Evolutionary conservation across 1,140 invertebrate genomes (phyloP), one percentile per base, ranked within the genome.

Genomic region (Phthorimaea operculella): DNA sequence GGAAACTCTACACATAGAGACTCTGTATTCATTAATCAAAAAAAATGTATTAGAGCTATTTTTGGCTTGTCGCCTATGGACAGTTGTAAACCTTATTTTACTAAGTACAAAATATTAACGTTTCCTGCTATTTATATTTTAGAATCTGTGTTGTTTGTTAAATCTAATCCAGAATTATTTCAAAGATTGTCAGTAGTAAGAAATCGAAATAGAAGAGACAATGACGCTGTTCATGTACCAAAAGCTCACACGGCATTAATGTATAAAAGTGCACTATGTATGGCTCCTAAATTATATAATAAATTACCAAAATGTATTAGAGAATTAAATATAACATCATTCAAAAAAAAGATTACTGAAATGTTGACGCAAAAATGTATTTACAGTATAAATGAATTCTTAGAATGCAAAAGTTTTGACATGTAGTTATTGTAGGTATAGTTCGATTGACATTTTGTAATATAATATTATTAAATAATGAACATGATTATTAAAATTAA

Each of bases 21-120:
- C 7, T 6, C 5, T 28, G 11, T 50, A 14, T 50, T 50, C 11
- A 39, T 6, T 17, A 16, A 9, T 16, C 51, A 34, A 36, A 52
- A 52, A 39, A 15, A 39, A 15, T 52, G 51, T 16, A 50, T 50
- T 1, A 21, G 48, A 50, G 17, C 48, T 5, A 50, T 33, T 6
- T 50, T 11, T 50, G 21, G 21, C 11, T 12, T 50, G n/a, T 8
- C 10, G 11, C 5, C 4, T 12, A 28, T 12, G 10, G 48, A 50
- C 10, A 50, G 48, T 12, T 50, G 48, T 14, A 50, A 14, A 50
- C 48, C 48, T 28, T 28, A 50, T 11, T 50, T 50, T 14, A 50
- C 6, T 9, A 28, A 21, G 21, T n/a, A 28, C 11, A 21, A 15
- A 10, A 50, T 50, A 50, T 28, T 50, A 50, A 50, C 48, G 11